Base-by-base conservation (phyloP, 1,140 invertebrate species). In the Argopecten irradians region DNA sequence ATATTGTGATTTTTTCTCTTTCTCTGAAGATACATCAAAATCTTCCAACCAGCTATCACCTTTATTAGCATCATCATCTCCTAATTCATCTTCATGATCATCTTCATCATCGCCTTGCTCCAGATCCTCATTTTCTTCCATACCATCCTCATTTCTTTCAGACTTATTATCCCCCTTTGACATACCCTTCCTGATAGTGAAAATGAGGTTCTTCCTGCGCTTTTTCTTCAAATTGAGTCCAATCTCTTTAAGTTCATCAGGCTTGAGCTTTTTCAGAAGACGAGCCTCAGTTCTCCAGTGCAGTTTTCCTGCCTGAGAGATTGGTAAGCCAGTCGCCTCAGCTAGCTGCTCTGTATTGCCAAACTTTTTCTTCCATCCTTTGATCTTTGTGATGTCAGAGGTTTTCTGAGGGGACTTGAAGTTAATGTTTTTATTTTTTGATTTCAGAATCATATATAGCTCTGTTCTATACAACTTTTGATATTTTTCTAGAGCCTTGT, bases 361-460 rank as follows among this genome's bases (percentile, higher is more conserved):
- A 85, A 91, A 91, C 85, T 93, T 94, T 19, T 91, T 93, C 85
- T 93, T 94, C 94, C 93, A 94, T 34, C 92, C 92, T 91, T 94
- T 94, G 28, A 95, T 94, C 82, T 95, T 94, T 19, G 92, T 92
- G 34, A 94, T 88, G 86, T 95, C 93, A 28, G 91, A 91, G 13
- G 93, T 94, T 88, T 95, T 95, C 33, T 89, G 82, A 46, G 92
- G 88, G 32, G 83, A 55, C 83, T 88, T 92, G 0, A 36, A 34
- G 41, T 84, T 34, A 14, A 86, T 43, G 32, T 55, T 86, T 39
- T 89, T 82, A 32, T 90, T 84, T 82, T 91, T 91, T 34, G 87
- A 91, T 34, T 88, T 83, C 22, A 91, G 36, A 22, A 92, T 35
- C 39, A 83, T 82, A 46, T 92, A 86, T 5, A 94, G 85, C 86